A percentile compares a stretch with the other conserved stretches of the same genome.
phyloP scores from a whole-genome alignment of 2,888 invertebrate genomes.

The Patella pellucida region DNA sequence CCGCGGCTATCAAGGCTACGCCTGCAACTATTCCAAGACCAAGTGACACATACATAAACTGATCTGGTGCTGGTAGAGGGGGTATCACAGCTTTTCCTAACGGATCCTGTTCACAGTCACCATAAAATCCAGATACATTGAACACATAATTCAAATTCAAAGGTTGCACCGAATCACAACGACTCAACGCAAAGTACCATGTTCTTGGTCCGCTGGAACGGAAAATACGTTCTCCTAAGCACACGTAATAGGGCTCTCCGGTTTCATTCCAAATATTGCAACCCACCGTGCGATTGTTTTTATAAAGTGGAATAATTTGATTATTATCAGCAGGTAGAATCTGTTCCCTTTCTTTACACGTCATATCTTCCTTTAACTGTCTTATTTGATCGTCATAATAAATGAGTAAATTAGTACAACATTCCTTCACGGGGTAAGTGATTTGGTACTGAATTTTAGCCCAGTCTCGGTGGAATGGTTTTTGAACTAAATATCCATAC shows the following conservation, averaged over 20 bases:
- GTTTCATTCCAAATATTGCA: conserved; percentile 52
- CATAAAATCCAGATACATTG: conserved; percentile 60
- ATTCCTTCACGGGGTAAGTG: conserved; percentile 58
- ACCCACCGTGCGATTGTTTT: conserved; percentile 51
- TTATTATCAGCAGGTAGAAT: conserved; percentile 55
- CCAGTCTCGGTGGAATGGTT: conserved; percentile 56
- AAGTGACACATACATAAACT: conserved; percentile 51
- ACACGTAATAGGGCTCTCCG: conserved; percentile 54
- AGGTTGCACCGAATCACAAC: conserved; percentile 46
- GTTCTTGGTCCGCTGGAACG: conserved; percentile 55
- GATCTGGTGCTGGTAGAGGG: conserved; percentile 35
- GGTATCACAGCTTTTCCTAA: conserved; percentile 51
- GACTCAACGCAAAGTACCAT: conserved; percentile 61
- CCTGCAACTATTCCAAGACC: conserved; percentile 59
- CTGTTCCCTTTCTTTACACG: conserved; percentile 51
- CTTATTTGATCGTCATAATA: conserved; percentile 63
- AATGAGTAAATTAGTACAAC: conserved; percentile 58
- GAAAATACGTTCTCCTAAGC: conserved; percentile 59
- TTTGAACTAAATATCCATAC: conserved; percentile 62
- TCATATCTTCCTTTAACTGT: conserved; percentile 50
- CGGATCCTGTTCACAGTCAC: conserved; percentile 62
- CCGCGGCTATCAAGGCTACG: conserved; percentile 49
- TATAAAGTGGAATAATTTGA: conserved; percentile 58
- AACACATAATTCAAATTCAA: conserved; percentile 60
- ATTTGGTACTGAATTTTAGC: conserved; percentile 61